Evolutionary conservation across 2,888 invertebrate genomes (phyloP).

Genomic region (Drosophila nr. perissopoda): DNA sequence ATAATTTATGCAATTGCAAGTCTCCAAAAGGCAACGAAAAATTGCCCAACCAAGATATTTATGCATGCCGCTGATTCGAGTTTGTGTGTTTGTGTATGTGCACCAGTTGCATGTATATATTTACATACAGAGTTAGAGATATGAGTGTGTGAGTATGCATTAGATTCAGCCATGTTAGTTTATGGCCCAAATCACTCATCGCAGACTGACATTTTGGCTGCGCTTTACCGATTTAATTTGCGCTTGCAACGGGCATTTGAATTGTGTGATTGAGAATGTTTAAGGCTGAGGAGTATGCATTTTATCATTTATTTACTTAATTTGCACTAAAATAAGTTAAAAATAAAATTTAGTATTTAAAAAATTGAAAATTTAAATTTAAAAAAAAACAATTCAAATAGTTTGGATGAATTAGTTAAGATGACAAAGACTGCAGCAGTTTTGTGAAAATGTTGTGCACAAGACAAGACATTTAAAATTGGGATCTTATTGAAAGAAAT

Average conservation of each 20-base stretch:
- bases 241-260: not conserved
- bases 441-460: accelerated
- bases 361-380: not conserved
- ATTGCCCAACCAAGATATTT: constrained; percentile 53
- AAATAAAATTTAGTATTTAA: not conserved
- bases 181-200: constrained; percentile 56
- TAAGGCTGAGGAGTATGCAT: not conserved
- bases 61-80: constrained; percentile 33
- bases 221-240: constrained; percentile 23
- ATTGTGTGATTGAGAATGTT: not conserved
- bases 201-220: constrained; percentile 45
- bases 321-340: not conserved
- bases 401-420: too few relatives aligned
- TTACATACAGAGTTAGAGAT: not conserved
- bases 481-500: not conserved
- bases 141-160: constrained; percentile 8
- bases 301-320: not conserved
- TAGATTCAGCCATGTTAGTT: constrained; percentile 45
- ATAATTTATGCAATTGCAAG: constrained; percentile 63
- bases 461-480: not conserved
- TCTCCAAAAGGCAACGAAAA: constrained; percentile 52
- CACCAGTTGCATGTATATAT: constrained; percentile 1
- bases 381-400: not conserved
- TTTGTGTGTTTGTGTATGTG: not conserved
- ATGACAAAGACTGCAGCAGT: not conserved